Conservation (phyloP, 2,888 invertebrate genomes). For the Dolichopus griseipennis region DNA sequence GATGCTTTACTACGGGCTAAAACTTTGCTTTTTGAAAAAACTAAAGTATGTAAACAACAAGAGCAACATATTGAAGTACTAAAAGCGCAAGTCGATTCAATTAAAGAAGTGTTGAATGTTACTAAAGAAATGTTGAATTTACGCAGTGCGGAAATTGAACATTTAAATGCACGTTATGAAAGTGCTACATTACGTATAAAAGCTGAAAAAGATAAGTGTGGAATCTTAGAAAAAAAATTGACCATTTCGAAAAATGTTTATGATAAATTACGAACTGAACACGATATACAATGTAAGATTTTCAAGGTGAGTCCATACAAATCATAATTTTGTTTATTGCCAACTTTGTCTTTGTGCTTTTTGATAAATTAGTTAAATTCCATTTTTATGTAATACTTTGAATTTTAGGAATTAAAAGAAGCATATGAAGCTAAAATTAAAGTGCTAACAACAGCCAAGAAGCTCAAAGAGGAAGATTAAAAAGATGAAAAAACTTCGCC, state of each 20-base stretch:
- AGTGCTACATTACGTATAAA: conserved; percentile 60
- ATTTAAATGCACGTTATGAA: conserved; percentile 61
- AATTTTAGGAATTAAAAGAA: conserved; percentile 50
- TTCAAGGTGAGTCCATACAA: conserved; percentile 48
- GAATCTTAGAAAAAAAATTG: conserved; percentile 59
- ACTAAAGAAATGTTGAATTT: conserved; percentile 73
- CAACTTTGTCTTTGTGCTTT: too few relatives aligned
- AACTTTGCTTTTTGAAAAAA: conserved; percentile 65
- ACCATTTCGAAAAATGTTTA: conserved; percentile 64
- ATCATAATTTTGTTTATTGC: too few relatives aligned
- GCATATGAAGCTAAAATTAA: conserved; percentile 59
- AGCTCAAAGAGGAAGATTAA: conserved; percentile 19
- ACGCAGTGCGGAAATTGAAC: conserved; percentile 67
- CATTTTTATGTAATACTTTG: not conserved
- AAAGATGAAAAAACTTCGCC: not conserved
- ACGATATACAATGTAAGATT: conserved; percentile 64
- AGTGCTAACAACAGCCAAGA: conserved; percentile 29
- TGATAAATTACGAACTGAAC: conserved; percentile 66
- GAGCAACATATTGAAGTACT: conserved; percentile 69
- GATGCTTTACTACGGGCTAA: conserved; percentile 55
- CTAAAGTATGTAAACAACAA: conserved; percentile 66
- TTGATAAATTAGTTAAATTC: too few relatives aligned
- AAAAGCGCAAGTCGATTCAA: conserved; percentile 60
- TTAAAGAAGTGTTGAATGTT: conserved; percentile 72
- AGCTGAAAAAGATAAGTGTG: conserved; percentile 63